Conservation (phyloP, 2,888 invertebrate genomes). For the Meandrusa payeni region DNA sequence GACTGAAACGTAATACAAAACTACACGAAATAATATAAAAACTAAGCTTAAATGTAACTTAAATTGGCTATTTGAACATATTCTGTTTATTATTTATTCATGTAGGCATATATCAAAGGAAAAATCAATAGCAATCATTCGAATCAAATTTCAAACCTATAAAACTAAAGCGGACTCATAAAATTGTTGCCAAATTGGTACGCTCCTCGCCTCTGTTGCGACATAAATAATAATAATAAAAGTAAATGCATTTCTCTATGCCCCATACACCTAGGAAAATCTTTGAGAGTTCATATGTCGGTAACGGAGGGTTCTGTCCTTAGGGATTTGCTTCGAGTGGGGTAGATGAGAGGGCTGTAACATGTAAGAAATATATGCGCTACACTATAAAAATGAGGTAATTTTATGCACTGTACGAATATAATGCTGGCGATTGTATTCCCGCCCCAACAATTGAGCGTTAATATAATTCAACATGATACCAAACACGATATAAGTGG, state of each 20-base stretch:
- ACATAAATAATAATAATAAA: slow-evolving; percentile 69
- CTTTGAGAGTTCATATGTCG: slow-evolving; percentile 48
- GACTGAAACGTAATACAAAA: no score
- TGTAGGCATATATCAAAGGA: slow-evolving; percentile 34
- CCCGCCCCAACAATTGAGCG: slow-evolving; percentile 29
- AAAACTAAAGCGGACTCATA: slow-evolving; percentile 66
- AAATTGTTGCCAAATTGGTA: slow-evolving; percentile 62
- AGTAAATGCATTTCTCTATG: slow-evolving; percentile 59
- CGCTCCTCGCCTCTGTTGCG: slow-evolving; percentile 49
- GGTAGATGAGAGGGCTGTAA: slow-evolving; percentile 38
- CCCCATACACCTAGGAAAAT: slow-evolving; percentile 50
- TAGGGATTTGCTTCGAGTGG: slow-evolving; percentile 46
- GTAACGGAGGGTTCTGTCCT: slow-evolving; percentile 51
- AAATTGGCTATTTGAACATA: no score
- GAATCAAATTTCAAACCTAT: slow-evolving; percentile 64
- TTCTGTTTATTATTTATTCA: no score
- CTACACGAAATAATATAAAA: no score
- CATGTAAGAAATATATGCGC: slow-evolving; percentile 57
- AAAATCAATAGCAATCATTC: slow-evolving; percentile 63
- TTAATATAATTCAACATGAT: slow-evolving; percentile 20
- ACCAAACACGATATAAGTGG: background rate
- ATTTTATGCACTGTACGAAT: slow-evolving; percentile 71
- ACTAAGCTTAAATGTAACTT: no score
- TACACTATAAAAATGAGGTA: slow-evolving; percentile 67
- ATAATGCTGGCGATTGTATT: slow-evolving; percentile 40